Conservation (phyloP, 2,797 vertebrate species). For the Sebastes flavidus region DNA sequence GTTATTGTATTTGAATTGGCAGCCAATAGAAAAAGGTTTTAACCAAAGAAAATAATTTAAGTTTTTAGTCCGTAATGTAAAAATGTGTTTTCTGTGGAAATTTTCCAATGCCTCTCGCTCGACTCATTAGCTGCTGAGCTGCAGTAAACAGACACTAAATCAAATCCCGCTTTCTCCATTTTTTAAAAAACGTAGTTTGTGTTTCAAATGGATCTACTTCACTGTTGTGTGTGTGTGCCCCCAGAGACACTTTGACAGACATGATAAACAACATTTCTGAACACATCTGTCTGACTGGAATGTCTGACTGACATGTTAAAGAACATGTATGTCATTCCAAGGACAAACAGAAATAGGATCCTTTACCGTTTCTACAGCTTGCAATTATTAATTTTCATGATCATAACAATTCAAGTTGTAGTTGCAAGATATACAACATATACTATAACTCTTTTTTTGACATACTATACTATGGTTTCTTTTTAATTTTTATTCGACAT, state of each 20-base stretch:
- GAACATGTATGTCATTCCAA: background rate
- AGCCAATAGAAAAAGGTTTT: background rate
- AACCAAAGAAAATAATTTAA: background rate
- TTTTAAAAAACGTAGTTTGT: background rate
- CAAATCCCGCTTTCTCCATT: background rate
- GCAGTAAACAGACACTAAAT: no score
- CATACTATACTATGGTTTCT: no score
- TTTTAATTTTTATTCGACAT: no score
- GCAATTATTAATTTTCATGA: background rate
- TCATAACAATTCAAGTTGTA: background rate
- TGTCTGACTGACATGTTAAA: background rate
- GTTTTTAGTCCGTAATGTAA: background rate
- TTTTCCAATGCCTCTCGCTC: background rate
- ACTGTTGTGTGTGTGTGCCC: no score
- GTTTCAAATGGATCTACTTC: background rate
- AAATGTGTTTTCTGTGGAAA: background rate
- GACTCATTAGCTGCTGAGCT: background rate
- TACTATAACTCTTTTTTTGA: no score
- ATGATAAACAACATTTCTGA: background rate
- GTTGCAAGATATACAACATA: no score
- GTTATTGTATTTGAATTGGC: background rate
- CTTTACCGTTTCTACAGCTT: background rate
- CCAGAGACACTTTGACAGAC: no score
- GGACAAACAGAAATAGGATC: background rate
- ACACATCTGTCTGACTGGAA: no score